Percentiles rank a stretch among this genome's conserved stretches.
These are phyloP conservation scores for Gavialis gangeticus DNA, from an alignment of 2,113 vertebrate species.

Conservation along the genomic window DNA sequence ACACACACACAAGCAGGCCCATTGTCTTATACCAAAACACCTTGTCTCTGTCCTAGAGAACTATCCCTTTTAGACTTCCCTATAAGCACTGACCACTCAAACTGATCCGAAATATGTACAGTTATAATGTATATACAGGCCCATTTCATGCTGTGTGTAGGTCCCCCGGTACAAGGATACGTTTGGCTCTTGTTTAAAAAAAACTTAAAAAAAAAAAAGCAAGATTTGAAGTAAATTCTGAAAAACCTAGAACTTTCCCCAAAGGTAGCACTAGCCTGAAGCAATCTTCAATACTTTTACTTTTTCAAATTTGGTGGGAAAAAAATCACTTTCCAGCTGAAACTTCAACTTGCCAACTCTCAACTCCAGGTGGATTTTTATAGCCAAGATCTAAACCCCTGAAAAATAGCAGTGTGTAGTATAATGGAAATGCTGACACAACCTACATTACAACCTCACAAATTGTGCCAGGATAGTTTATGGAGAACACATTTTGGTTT, in stretches of 20 bases:
- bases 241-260: slow-evolving; percentile 24
- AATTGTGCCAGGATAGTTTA: slow-evolving; percentile 78
- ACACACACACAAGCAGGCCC: too few relatives aligned
- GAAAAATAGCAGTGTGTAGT: slow-evolving; percentile 68
- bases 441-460: slow-evolving; percentile 78
- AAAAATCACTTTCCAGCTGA: slow-evolving; percentile 60
- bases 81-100: background rate
- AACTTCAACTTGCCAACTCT: slow-evolving; percentile 65
- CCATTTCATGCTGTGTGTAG: background rate
- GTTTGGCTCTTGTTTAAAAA: background rate
- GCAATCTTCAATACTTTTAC: slow-evolving; percentile 28
- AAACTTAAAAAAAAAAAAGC: slow-evolving; percentile 5
- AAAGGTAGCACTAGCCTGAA: background rate
- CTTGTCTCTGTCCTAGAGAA: background rate
- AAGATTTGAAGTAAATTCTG: background rate
- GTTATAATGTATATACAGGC: background rate
- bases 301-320: slow-evolving; percentile 67
- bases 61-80: background rate
- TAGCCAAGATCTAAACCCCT: slow-evolving; percentile 74
- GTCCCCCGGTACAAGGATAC: background rate
- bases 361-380: slow-evolving; percentile 78
- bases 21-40: background rate
- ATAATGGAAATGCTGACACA: slow-evolving; percentile 82
- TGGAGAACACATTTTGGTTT: slow-evolving; percentile 83
- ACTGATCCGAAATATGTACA: background rate